Conservation (phyloP, 2,797 vertebrate species). For the Poecilia picta region DNA sequence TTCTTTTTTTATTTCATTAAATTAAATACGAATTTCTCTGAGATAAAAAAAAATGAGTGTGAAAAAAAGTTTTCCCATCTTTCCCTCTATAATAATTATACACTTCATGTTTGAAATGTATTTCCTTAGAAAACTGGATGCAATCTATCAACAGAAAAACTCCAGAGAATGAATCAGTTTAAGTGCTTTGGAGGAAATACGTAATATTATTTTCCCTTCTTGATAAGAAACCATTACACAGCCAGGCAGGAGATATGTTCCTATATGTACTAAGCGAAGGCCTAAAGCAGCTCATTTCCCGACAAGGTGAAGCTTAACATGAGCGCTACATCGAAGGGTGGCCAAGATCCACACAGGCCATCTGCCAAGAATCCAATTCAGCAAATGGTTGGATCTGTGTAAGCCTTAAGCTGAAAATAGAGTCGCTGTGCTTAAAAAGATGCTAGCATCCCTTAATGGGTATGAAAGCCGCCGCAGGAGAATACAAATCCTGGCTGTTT, state of each 20-base stretch:
- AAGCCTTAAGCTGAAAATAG: conserved; percentile 66
- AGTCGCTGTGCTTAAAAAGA: conserved; percentile 66
- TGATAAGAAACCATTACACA: conserved; percentile 60
- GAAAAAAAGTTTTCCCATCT: neutral
- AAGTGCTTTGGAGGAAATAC: conserved; percentile 36
- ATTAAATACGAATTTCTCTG: neutral
- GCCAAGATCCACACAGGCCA: conserved; percentile 57
- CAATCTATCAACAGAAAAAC: conserved; percentile 38
- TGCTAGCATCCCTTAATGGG: conserved; percentile 69
- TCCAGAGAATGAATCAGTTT: conserved; percentile 36
- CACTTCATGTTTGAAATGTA: conserved; percentile 2
- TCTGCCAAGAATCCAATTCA: conserved; percentile 72
- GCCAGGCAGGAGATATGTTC: conserved; percentile 37
- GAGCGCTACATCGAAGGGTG: conserved; percentile 60
- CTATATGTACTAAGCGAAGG: conserved; percentile 39
- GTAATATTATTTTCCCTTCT: conserved; percentile 20
- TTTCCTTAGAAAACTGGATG: conserved; percentile 1
- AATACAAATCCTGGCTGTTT: conserved; percentile 69
- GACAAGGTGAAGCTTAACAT: conserved; percentile 64
- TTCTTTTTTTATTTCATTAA: neutral
- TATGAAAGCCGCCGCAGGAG: conserved; percentile 60
- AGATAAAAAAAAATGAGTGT: neutral
- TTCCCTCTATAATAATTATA: neutral
- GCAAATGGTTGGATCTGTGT: conserved; percentile 64
- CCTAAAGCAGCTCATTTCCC: conserved; percentile 52